Evolutionary conservation across 2,113 vertebrate genomes (phyloP), one percentile per base, ranked within the genome.

Genomic region (Tursiops truncatus): DNA sequence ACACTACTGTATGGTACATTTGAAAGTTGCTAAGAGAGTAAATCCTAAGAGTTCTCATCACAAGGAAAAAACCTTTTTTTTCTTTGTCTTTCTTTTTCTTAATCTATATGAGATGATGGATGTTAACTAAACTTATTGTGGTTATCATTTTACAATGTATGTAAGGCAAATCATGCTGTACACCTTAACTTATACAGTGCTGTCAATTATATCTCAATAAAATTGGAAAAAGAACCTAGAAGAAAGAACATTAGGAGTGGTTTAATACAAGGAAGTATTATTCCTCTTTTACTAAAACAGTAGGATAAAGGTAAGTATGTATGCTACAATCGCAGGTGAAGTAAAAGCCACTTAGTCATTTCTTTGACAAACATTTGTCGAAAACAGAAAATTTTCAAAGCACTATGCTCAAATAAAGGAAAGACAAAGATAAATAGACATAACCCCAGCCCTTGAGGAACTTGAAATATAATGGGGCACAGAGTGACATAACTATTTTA

Each of bases 341-440:
- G 13, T 44, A 18, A 94, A 82, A 88, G 56, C 14, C 26, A 77
- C 53, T 93, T 94, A 63, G 31, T 91, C 6, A 94, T 65, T 94
- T 31, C 67, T 85, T 71, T 80, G 41, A 80, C 28, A 93, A 56
- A 73, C 21, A 67, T 60, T 62, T 83, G 92, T 33, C 76, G 36
- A 73, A 92, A 73, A 74, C 33, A 74, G 17, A 92, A 82, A 88
- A 65, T 74, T 89, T 92, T 85, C n/a, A 86, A 96, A 93, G n/a
- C 6, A 21, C 36, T 92, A 1, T 63, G 28, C 50, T 81, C n/a
- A 63, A 41, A 70, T 50, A 60, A 93, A 93, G 31, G 17, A 50
- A 80, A 91, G 87, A 26, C 23, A 85, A 82, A 77, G 25, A 79
- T 31, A 88, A 94, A 33, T 18, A 97, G 17, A 65, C 4, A 73